Conservation (phyloP, 2,888 invertebrate species). For the Hemaris fuciformis region DNA sequence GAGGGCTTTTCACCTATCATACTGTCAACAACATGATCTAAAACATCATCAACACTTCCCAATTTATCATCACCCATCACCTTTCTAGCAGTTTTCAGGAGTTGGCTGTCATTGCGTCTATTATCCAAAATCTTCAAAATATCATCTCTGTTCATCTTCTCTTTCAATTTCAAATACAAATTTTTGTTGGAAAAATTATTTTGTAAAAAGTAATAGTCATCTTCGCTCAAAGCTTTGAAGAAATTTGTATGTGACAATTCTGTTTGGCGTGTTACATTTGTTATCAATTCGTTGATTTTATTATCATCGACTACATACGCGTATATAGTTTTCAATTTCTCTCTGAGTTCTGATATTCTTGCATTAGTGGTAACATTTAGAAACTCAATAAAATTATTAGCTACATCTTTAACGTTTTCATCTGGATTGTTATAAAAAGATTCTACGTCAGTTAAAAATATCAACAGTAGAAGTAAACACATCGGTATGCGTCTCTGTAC, state of each 20-base stretch:
- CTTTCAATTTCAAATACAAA: constrained; percentile 62
- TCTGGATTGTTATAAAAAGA: background rate
- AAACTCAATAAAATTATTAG: background rate
- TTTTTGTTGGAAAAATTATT: constrained; percentile 45
- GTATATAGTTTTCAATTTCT: constrained; percentile 52
- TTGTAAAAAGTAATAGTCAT: constrained; percentile 50
- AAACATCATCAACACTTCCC: constrained; percentile 29
- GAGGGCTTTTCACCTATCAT: constrained; percentile 51
- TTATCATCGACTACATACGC: constrained; percentile 51
- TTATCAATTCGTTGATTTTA: constrained; percentile 39
- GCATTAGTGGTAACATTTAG: constrained; percentile 15
- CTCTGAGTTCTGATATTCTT: constrained; percentile 51
- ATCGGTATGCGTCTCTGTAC: background rate
- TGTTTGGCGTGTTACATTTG: constrained; percentile 44
- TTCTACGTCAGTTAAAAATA: constrained; percentile 2
- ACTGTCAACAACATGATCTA: constrained; percentile 58
- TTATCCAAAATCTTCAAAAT: constrained; percentile 49
- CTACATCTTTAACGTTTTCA: background rate
- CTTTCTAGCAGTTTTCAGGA: constrained; percentile 51
- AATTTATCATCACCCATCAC: constrained; percentile 36
- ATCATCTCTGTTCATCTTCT: constrained; percentile 68
- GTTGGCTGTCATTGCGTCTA: constrained; percentile 32
- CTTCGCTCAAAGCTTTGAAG: constrained; percentile 51
- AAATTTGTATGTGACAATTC: constrained; percentile 59
- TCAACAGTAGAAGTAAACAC: background rate